Percentiles rank a stretch among this genome's conserved stretches.
Evolutionary conservation across 2,113 vertebrate species (phyloP).

Genomic region (Aphyosemion australe): DNA sequence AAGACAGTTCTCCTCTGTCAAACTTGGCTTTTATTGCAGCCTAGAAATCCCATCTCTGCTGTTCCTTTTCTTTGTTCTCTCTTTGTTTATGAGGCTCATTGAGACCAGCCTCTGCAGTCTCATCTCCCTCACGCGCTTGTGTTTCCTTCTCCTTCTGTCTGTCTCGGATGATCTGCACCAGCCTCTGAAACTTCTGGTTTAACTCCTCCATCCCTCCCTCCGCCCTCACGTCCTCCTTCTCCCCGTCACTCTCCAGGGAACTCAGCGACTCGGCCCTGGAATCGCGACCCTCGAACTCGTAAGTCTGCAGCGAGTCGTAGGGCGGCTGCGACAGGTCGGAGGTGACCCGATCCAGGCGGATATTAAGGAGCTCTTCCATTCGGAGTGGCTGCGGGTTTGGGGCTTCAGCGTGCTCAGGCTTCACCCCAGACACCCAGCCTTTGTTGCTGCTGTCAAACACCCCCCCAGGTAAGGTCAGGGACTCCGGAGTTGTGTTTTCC

Average conservation of each 20-base stretch:
- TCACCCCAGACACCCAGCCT: conserved; percentile 35
- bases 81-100: conserved; percentile 34
- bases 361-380: conserved; percentile 85
- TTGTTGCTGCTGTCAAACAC: conserved; percentile 38
- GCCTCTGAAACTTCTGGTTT: conserved; percentile 85
- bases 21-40: conserved; percentile 2
- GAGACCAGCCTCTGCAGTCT: conserved; percentile 1
- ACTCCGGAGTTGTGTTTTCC: conserved; percentile 54
- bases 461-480: conserved; percentile 55
- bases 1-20: conserved; percentile 7
- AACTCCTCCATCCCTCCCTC: conserved; percentile 78
- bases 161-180: conserved; percentile 85
- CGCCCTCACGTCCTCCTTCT: conserved; percentile 46
- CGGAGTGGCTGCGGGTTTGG: conserved; percentile 62
- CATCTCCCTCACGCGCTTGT: not conserved
- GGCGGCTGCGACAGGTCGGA: conserved; percentile 87
- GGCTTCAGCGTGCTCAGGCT: conserved; percentile 2
- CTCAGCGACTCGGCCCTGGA: conserved; percentile 87
- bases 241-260: conserved; percentile 82
- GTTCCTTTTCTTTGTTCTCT: conserved; percentile 36
- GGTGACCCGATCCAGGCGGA: conserved; percentile 84
- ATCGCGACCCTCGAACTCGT: conserved; percentile 86
- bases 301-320: conserved; percentile 90
- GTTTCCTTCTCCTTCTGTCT: conserved; percentile 39
- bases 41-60: conserved; percentile 70